These are phyloP conservation scores for Sialia sialis DNA, from an alignment of 2,113 vertebrate species.

Conservation along the genomic window DNA sequence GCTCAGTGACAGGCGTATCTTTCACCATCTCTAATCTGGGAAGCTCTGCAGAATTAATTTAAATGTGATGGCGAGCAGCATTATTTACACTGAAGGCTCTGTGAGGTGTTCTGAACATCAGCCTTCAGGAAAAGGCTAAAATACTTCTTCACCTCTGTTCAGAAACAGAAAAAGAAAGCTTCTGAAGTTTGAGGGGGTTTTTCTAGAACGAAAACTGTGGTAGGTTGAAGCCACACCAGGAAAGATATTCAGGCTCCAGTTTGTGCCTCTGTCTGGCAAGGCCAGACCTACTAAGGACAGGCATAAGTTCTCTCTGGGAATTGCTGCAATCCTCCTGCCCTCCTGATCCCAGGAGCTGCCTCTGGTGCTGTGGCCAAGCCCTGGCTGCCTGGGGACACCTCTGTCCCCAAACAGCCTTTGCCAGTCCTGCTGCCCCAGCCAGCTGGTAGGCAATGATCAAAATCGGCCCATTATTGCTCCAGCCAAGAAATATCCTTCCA, in stretches of 20 bases:
- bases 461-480: background rate
- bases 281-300: rapidly evolving
- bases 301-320: background rate
- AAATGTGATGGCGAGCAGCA: background rate
- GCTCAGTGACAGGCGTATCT: background rate
- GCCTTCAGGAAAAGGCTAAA: background rate
- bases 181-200: rapidly evolving
- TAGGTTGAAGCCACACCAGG: background rate
- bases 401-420: background rate
- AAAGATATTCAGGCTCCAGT: background rate
- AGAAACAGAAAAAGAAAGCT: background rate
- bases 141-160: background rate
- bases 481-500: conserved; percentile 21
- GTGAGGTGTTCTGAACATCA: background rate
- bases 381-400: background rate
- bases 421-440: background rate
- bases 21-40: background rate
- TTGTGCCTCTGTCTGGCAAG: background rate
- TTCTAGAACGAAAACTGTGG: background rate
- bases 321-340: background rate
- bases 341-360: background rate
- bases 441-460: conserved; percentile 15
- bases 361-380: background rate
- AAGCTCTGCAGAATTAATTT: background rate
- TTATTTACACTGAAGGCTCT: background rate